Percentiles rank a stretch among this genome's conserved stretches.
Conservation (phyloP, 2,888 invertebrate species). For the Venusia cambrica region DNA sequence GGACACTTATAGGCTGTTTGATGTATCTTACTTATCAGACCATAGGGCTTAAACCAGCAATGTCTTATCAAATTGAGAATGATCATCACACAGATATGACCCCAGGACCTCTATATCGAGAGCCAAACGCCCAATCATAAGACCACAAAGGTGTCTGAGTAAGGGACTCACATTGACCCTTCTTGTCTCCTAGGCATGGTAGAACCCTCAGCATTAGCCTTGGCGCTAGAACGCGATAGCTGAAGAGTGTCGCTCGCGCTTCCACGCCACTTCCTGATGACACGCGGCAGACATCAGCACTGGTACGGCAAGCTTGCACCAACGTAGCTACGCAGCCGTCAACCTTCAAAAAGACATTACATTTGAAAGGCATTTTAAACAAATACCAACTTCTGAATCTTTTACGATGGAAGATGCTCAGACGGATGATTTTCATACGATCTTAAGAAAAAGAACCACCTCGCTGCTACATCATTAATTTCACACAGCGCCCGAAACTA, state of each 20-base stretch:
- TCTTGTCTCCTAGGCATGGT: constrained; percentile 39
- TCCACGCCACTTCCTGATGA: constrained; percentile 25
- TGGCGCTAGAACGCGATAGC: constrained; percentile 60
- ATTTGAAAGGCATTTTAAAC: constrained; percentile 2
- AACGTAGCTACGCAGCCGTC: constrained; percentile 56
- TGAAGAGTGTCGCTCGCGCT: constrained; percentile 46
- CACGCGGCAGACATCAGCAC: constrained; percentile 26
- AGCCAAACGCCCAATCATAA: no score
- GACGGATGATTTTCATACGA: no score
- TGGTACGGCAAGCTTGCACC: constrained; percentile 37
- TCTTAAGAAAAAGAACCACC: no score
- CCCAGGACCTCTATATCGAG: no score
- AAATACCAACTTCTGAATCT: constrained; percentile 7
- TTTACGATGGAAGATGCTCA: no score
- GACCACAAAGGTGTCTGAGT: not conserved
- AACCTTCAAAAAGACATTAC: constrained; percentile 30
- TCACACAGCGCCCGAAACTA: no score
- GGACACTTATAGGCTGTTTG: no score
- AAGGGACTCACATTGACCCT: constrained; percentile 28
- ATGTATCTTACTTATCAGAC: no score
- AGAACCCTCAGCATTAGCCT: constrained; percentile 41
- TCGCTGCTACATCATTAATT: no score
- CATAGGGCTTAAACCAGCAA: no score
- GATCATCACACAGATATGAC: no score
- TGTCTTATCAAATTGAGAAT: no score